A percentile compares a stretch with the other conserved stretches of the same genome.
phyloP scores from a whole-genome alignment of 2,888 invertebrate species.

The Catocala fraxini region DNA sequence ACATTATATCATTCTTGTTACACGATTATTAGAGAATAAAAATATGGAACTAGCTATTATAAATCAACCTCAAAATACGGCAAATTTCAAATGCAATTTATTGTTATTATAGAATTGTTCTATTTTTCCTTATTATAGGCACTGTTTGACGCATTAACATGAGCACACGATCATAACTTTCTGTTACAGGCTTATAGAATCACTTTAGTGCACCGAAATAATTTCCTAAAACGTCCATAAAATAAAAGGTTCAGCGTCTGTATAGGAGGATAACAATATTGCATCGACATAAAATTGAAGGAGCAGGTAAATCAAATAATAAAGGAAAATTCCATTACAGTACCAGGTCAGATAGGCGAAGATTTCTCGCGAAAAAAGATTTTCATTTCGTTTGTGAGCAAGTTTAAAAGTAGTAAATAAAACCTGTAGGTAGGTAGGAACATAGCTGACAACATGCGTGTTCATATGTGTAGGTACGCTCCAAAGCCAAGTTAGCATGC shows the following conservation, averaged over 20 bases:
- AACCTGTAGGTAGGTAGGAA: not conserved
- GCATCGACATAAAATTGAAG: slow-evolving; percentile 76
- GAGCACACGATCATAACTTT: no score
- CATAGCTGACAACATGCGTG: no score
- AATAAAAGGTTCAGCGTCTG: slow-evolving; percentile 57
- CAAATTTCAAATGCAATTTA: no score
- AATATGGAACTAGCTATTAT: no score
- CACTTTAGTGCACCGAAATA: slow-evolving; percentile 10
- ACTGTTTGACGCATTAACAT: no score
- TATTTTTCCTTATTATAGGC: no score
- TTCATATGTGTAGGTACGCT: not conserved
- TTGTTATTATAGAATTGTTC: no score
- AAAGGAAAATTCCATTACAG: slow-evolving; percentile 82
- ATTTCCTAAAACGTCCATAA: slow-evolving; percentile 29
- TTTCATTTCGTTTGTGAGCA: slow-evolving; percentile 59
- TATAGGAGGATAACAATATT: slow-evolving; percentile 72
- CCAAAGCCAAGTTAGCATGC: not conserved
- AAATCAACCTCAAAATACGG: no score
- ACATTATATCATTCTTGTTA: no score
- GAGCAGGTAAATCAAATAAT: slow-evolving; percentile 83
- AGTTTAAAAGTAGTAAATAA: slow-evolving; percentile 46
- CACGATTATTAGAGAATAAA: no score
- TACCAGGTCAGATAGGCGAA: slow-evolving; percentile 72
- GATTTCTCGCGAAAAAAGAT: slow-evolving; percentile 72
- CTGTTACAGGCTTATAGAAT: not conserved